A percentile compares a stretch with the other conserved stretches of the same genome.
Evolutionary conservation across 2,113 vertebrate genomes (phyloP).

Genomic region (Gulo gulo): DNA sequence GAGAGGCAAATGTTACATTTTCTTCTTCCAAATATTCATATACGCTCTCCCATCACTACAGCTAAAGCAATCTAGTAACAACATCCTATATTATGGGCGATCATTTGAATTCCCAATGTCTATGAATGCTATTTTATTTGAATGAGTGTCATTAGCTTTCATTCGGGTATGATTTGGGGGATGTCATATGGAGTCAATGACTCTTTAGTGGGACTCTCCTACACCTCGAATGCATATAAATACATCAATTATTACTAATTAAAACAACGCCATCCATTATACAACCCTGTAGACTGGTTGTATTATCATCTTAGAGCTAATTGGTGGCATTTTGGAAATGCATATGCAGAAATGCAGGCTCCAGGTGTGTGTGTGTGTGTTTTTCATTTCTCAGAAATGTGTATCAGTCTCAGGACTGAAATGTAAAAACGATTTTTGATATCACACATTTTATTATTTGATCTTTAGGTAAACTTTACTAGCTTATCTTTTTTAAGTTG

Average conservation of each 20-base stretch:
- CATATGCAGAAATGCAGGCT: neutral
- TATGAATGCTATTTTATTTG: slow-evolving; percentile 37
- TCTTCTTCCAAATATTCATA: neutral
- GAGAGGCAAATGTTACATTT: neutral
- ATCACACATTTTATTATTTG: neutral
- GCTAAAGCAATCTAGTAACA: neutral
- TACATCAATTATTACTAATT: slow-evolving; percentile 25
- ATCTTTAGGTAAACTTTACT: neutral
- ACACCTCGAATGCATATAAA: neutral
- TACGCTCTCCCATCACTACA: neutral
- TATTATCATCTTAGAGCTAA: slow-evolving; percentile 28
- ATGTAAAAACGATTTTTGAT: neutral
- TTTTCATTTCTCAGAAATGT: neutral
- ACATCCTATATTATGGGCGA: neutral
- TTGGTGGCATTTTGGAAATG: slow-evolving; percentile 12
- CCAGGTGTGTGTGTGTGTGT: neutral
- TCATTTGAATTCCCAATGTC: slow-evolving; percentile 12
- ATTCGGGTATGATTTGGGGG: slow-evolving; percentile 22
- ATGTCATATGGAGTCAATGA: slow-evolving; percentile 32
- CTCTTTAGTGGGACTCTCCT: slow-evolving; percentile 21
- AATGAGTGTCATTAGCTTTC: slow-evolving; percentile 39
- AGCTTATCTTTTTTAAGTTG: neutral
- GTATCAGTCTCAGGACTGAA: neutral
- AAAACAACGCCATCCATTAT: slow-evolving; percentile 40
- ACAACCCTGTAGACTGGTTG: neutral